Conservation (phyloP, 1,140 invertebrate genomes). For the Trachymyrmex cornetzi region DNA sequence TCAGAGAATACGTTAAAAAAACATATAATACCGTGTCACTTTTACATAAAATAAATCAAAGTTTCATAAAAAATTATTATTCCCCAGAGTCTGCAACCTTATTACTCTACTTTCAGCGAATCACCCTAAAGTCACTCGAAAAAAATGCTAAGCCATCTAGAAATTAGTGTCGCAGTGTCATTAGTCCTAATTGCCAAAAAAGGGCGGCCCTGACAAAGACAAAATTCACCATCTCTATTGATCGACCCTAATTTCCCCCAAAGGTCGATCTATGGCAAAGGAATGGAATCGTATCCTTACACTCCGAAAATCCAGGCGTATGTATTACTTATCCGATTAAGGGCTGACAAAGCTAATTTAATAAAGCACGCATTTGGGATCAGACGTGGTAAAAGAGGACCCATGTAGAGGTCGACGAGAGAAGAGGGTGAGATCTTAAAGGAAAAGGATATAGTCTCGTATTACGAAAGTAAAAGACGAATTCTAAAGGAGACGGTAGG, state of each 20-base stretch:
- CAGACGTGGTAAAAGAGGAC: constrained; percentile 21
- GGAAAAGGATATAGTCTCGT: neutral
- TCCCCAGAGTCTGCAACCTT: neutral
- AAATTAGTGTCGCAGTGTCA: constrained; percentile 49
- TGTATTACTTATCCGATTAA: constrained; percentile 42
- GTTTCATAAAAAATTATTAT: neutral
- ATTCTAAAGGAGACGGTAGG: constrained; percentile 11
- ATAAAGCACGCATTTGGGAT: constrained; percentile 60
- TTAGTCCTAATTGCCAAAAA: constrained; percentile 39
- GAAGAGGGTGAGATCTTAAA: neutral
- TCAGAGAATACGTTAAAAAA: neutral
- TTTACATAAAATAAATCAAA: neutral
- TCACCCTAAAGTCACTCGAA: neutral
- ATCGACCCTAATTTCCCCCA: constrained; percentile 25
- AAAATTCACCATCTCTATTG: constrained; percentile 13
- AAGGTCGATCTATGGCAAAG: constrained; percentile 8
- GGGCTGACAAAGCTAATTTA: constrained; percentile 72
- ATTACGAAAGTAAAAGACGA: neutral
- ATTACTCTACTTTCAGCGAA: neutral
- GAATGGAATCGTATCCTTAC: constrained; percentile 38
- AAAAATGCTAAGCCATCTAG: constrained; percentile 38
- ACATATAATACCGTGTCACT: neutral
- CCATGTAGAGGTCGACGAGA: neutral
- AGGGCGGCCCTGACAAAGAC: constrained; percentile 41
- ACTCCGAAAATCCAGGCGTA: neutral